Evolutionary conservation across 2,113 vertebrate genomes (phyloP).

Genomic region (Oxyruncus cristatus): DNA sequence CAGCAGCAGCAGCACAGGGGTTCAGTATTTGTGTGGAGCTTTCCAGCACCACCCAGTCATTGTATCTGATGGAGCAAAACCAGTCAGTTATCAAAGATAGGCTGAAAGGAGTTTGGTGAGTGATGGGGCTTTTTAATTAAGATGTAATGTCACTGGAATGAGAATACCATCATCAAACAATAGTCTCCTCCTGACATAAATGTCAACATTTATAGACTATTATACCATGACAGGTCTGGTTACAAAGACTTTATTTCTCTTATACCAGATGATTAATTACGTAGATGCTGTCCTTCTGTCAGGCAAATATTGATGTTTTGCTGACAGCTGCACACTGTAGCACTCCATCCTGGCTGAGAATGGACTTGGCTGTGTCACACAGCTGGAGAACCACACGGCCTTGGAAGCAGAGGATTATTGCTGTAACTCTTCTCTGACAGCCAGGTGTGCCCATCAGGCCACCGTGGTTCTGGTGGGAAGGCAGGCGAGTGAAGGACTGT

Average conservation of each 20-base stretch:
- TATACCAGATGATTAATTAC: constrained; percentile 64
- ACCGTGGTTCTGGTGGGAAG: not conserved
- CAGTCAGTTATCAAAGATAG: not conserved
- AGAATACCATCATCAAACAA: constrained; percentile 51
- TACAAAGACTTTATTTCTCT: constrained; percentile 57
- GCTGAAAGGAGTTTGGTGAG: constrained; percentile 29
- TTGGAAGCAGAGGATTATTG: not conserved
- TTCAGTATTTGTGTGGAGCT: not conserved
- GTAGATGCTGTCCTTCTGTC: constrained; percentile 60
- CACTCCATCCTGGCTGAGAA: not conserved
- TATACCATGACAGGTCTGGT: not conserved
- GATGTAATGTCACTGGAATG: constrained; percentile 42
- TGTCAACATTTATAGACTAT: constrained; percentile 62
- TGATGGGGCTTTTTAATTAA: constrained; percentile 65
- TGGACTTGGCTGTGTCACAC: not conserved
- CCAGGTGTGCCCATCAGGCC: not conserved
- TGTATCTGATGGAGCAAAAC: not conserved
- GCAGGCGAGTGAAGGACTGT: not conserved
- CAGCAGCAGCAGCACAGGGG: not conserved
- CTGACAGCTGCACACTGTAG: constrained; percentile 11
- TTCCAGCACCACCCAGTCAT: not conserved
- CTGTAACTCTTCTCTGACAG: not conserved
- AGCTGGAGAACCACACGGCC: not conserved
- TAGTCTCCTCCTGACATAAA: constrained; percentile 60
- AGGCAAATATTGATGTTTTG: not conserved